phyloP scores from a whole-genome alignment of 2,888 invertebrate species.

The Pharmacophagus antenor region DNA sequence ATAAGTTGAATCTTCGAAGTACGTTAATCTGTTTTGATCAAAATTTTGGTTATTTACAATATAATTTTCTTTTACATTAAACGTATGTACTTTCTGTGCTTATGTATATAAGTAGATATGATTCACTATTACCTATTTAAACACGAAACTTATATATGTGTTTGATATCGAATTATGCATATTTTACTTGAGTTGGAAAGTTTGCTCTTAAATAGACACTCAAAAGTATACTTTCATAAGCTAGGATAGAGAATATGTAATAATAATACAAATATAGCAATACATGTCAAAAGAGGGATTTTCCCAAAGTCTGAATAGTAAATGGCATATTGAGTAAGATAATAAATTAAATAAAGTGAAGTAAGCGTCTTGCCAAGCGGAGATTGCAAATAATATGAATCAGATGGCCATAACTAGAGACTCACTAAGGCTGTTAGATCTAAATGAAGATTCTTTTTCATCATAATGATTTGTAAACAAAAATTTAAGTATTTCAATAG shows the following conservation, averaged over 20 bases:
- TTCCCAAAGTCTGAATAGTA: constrained; percentile 24
- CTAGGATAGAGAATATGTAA: constrained; percentile 3
- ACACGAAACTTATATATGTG: background rate
- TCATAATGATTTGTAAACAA: too few relatives aligned
- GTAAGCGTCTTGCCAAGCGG: constrained; percentile 13
- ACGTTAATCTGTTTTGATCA: background rate
- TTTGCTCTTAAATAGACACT: background rate
- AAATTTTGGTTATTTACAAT: too few relatives aligned
- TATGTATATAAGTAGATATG: background rate
- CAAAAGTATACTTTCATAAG: constrained; percentile 4
- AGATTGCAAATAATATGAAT: constrained; percentile 21
- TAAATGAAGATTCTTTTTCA: too few relatives aligned
- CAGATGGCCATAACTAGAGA: background rate
- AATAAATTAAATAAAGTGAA: constrained; percentile 8
- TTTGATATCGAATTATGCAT: constrained; percentile 17
- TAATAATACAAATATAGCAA: background rate
- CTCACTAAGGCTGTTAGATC: background rate
- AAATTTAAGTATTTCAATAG: too few relatives aligned
- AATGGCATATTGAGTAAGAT: constrained; percentile 17
- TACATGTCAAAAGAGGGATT: constrained; percentile 14
- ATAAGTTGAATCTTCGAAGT: constrained; percentile 7
- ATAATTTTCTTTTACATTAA: background rate
- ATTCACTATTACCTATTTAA: background rate
- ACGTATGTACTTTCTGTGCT: too few relatives aligned
- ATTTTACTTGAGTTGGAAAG: constrained; percentile 19